These are phyloP conservation scores for Dromas ardeola DNA, from an alignment of 2,113 vertebrate species.

Conservation along the genomic window DNA sequence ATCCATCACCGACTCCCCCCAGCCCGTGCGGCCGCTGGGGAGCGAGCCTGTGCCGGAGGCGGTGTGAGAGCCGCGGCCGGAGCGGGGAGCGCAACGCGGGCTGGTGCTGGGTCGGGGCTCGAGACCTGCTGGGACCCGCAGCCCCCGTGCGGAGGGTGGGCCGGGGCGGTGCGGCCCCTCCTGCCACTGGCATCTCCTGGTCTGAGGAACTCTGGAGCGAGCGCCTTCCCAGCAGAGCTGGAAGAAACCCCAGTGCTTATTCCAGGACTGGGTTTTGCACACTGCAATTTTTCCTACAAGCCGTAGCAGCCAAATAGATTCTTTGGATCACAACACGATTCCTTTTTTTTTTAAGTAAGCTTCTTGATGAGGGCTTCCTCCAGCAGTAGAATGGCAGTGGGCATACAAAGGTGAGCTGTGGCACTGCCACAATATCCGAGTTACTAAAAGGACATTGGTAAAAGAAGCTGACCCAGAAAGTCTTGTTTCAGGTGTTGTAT, in stretches of 20 bases:
- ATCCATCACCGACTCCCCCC: background rate
- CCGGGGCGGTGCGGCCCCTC: background rate
- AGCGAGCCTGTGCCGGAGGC: fast-evolving
- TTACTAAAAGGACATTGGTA: fast-evolving
- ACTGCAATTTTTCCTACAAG: background rate
- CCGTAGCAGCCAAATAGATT: background rate
- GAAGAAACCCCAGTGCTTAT: fast-evolving
- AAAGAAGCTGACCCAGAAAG: background rate
- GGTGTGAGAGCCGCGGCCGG: background rate
- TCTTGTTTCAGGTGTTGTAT: background rate
- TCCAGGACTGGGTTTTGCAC: no score
- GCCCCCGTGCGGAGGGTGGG: background rate
- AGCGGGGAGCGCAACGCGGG: background rate
- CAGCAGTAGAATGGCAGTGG: background rate
- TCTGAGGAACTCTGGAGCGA: background rate
- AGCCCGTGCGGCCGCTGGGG: fast-evolving
- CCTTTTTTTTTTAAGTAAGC: background rate
- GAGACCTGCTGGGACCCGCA: background rate
- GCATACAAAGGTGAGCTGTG: background rate
- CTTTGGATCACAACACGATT: background rate
- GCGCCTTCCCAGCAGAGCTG: background rate
- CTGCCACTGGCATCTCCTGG: background rate
- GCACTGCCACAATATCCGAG: fast-evolving
- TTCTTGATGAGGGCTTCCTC: background rate
- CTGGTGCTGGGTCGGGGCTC: background rate